phyloP scores from a whole-genome alignment of 2,113 vertebrate species.

The Drymodes brunneopygia region DNA sequence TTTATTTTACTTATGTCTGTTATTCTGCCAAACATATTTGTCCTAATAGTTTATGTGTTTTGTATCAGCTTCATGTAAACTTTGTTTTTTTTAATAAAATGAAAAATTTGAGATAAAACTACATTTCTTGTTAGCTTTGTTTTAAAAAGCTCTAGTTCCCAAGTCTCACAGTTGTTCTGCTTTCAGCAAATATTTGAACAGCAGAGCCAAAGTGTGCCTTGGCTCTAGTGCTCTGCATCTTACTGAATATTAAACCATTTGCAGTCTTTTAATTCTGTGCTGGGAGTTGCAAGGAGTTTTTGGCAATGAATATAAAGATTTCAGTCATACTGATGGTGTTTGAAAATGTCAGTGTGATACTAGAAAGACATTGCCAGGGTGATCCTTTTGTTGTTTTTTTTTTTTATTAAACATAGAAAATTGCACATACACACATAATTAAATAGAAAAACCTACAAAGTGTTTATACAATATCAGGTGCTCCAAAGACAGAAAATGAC shows the following conservation, averaged over 20 bases:
- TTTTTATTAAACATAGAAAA: background rate
- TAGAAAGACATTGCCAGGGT: background rate
- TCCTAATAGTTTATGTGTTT: background rate
- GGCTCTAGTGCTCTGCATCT: background rate
- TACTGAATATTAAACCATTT: background rate
- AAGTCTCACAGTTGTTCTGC: background rate
- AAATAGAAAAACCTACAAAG: background rate
- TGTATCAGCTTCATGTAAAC: background rate
- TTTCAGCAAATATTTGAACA: background rate
- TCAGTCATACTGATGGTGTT: background rate
- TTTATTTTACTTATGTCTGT: background rate
- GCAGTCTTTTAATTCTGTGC: background rate
- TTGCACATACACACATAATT: background rate
- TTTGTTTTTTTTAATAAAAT: background rate
- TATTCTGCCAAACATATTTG: background rate
- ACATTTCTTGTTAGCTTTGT: background rate
- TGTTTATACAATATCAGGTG: background rate
- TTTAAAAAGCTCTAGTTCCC: background rate
- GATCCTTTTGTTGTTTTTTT: background rate
- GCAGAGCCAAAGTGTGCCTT: background rate
- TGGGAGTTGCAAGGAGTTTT: background rate
- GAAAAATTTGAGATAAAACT: background rate
- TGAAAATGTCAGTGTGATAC: background rate
- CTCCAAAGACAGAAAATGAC: background rate
- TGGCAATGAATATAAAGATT: background rate